Base-by-base conservation (phyloP, 2,888 invertebrate species). In the Junonia oenone region DNA sequence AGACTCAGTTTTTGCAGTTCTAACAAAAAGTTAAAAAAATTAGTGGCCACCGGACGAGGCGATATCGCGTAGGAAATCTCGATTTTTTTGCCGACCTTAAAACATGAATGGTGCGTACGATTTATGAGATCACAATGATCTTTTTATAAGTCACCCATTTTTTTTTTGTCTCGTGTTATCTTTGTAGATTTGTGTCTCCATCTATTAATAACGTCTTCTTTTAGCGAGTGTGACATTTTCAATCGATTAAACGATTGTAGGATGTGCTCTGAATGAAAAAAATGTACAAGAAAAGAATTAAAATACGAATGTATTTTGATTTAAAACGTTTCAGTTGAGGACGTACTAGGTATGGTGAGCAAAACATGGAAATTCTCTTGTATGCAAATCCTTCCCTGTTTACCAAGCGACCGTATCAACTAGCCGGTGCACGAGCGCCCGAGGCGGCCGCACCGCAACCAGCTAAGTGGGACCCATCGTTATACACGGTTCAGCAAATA, bases 201-300 rank as follows among this genome's bases (percentile, higher is more conserved):
- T 89, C 87, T 85, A 88, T 87, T 89, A 87, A 86, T 86, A 85
- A 87, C 77, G 86, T 83, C 80, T 83, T 81, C 78, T 84, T 85
- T 85, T 81, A 81, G 77, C 71, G 72, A 75, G 73, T 72, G 73
- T 72, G 77, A 77, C 78, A 73, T 80, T 79, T 69, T 50, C 48
- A 35, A 55, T 54, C 48, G 71, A 70, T 74, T 73, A 71, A 76
- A 77, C 77, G 83, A 83, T 81, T 78, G 74, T 67, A 67, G 71
- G 68, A 59, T 33, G 38, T 40, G 11, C 6, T 22, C 17, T 5
- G 17, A 52, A 29, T 6, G 6, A 37, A 26, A 19, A 11, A 14
- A 9, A 14, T 54, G 13, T 54, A 15, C 6, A 46, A 22, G 13
- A 38, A 22, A 19, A 22, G 13, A 45, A 40, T 3, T 14, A 35